Base-by-base conservation (phyloP, 2,888 invertebrate species). In the Zelleria hepariella region DNA sequence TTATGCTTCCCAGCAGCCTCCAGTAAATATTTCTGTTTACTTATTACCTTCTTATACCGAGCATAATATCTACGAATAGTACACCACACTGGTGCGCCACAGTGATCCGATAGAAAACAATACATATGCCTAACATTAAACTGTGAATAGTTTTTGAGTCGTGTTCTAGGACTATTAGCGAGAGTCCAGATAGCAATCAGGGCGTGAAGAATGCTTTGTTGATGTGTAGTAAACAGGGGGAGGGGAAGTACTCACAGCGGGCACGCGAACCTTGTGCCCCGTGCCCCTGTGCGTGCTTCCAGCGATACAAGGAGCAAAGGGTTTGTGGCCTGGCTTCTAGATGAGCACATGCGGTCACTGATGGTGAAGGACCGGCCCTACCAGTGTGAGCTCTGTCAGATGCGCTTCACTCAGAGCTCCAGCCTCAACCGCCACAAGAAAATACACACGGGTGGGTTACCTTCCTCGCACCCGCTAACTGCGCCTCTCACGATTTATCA, bases 321-420 rank as follows among this genome's bases (percentile, higher is more conserved):
- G 51, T 21, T 51, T 21, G 51, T 51, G 51, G n/a, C 53, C 24
- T 83, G 78, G 82, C 74, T 86, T 87, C 74, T 87, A 88, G 88
- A 88, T 87, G 88, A 88, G 80, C 88, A 88, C 86, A 84, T 83
- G 85, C 88, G 81, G 76, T 86, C 88, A 73, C 79, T 88, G 86
- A 74, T 83, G 88, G 84, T 77, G 86, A 88, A 88, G 87, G 88
- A 87, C 75, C 86, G 88, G 77, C 92, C 92, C 66, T 92, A 92
- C 86, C 91, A 91, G 81, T 93, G 93, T 80, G 91, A 91, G 70
- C 83, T 92, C 75, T 93, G 93, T 80, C 89, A 91, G 79, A 93
- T 93, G 84, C 90, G 92, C 80, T 93, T 93, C 83, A 92, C 92
- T 73, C 93, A 93, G 84, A 92, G 92, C 81, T 92, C 92, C 85